These are phyloP conservation scores for Agrenia bidenticulata DNA, from an alignment of 2,888 invertebrate genomes.

Conservation along the genomic window DNA sequence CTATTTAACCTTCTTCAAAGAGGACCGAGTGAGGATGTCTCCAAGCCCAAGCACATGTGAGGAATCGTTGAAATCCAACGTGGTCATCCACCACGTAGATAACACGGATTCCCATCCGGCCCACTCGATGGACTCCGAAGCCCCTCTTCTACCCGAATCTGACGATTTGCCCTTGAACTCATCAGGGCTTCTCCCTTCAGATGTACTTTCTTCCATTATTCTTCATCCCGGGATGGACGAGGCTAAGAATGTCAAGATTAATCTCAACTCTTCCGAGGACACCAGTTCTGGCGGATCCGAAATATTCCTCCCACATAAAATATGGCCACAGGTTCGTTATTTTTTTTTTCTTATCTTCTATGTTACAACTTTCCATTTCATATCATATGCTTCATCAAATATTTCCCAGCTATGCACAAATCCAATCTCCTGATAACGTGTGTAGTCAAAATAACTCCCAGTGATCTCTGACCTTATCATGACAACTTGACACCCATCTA, in stretches of 20 bases:
- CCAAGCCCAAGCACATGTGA: slow-evolving; percentile 1
- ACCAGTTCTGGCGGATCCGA: neutral
- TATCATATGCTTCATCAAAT: too few species aligned
- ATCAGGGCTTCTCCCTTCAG: slow-evolving; percentile 4
- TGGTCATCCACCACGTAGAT: too few species aligned
- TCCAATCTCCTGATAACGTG: too few species aligned
- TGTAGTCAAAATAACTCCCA: too few species aligned
- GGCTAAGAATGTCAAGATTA: slow-evolving; percentile 1
- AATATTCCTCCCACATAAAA: neutral
- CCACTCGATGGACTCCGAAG: neutral
- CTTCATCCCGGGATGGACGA: neutral
- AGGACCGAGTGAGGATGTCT: slow-evolving; percentile 8
- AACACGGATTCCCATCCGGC: too few species aligned
- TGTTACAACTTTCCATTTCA: too few species aligned
- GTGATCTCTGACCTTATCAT: too few species aligned
- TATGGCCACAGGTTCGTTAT: slow-evolving; percentile 16
- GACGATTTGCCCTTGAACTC: neutral
- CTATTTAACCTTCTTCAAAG: too few species aligned
- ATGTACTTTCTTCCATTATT: neutral
- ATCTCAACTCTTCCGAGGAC: neutral
- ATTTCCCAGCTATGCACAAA: too few species aligned
- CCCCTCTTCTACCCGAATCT: neutral
- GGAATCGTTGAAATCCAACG: neutral
- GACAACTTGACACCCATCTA: too few species aligned
- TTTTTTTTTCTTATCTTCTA: too few species aligned